Percentiles rank a stretch among this genome's conserved stretches.
These are phyloP conservation scores for Acanthaster planci DNA, from an alignment of 35 echinoderm and acorn worm genomes.

Conservation along the genomic window DNA sequence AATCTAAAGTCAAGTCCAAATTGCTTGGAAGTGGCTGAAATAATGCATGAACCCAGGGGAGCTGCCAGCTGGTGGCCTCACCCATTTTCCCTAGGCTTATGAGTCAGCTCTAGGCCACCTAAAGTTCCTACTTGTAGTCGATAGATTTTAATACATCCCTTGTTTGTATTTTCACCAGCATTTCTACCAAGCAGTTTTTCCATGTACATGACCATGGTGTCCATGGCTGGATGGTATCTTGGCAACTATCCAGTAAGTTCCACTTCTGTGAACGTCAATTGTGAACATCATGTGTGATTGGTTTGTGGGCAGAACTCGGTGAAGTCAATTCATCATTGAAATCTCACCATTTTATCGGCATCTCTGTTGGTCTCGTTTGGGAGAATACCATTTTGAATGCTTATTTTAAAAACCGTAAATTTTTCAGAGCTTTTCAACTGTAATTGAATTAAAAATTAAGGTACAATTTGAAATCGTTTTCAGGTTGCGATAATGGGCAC, in stretches of 20 bases:
- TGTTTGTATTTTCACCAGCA: constrained; percentile 55
- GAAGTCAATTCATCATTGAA: too few species aligned
- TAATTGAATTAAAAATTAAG: not conserved
- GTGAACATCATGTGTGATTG: not conserved
- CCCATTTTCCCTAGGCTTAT: too few species aligned
- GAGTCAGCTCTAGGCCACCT: too few species aligned
- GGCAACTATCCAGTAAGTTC: constrained; percentile 71
- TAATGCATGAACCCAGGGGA: too few species aligned
- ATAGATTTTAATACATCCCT: not conserved
- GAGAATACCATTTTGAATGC: not conserved
- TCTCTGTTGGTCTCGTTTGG: too few species aligned
- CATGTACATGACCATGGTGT: constrained; percentile 96
- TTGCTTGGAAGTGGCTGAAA: too few species aligned
- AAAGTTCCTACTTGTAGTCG: too few species aligned
- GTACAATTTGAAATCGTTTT: not conserved
- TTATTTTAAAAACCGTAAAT: not conserved
- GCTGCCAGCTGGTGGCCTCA: too few species aligned
- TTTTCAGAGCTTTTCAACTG: too few species aligned
- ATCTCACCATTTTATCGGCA: too few species aligned
- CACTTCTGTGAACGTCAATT: not conserved
- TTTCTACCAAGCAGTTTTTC: constrained; percentile 92
- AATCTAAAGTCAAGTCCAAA: too few species aligned
- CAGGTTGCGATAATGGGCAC: constrained; percentile 77
- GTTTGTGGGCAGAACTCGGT: too few species aligned
- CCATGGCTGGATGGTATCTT: constrained; percentile 86